These are phyloP conservation scores for Lophius piscatorius DNA, from an alignment of 2,113 vertebrate genomes.

Conservation along the genomic window DNA sequence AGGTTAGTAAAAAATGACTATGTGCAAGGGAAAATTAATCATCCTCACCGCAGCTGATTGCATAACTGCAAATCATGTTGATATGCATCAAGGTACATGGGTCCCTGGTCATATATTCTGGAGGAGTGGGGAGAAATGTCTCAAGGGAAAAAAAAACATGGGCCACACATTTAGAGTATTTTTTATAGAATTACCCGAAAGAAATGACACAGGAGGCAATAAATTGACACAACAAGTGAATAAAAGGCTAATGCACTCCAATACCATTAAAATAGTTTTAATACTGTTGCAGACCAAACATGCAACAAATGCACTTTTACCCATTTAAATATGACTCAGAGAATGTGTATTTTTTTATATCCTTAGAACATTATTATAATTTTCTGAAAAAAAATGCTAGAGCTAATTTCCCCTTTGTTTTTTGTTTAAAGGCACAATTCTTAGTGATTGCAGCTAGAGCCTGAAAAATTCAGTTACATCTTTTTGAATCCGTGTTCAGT, in stretches of 20 bases:
- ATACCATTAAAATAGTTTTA: slow-evolving; percentile 99
- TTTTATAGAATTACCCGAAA: slow-evolving; percentile 89
- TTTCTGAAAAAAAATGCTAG: slow-evolving; percentile 64
- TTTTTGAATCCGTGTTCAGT: neutral
- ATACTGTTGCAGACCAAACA: slow-evolving; percentile 99
- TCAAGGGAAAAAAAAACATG: slow-evolving; percentile 50
- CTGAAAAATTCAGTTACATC: neutral
- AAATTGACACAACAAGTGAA: slow-evolving; percentile 99
- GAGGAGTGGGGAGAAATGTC: slow-evolving; percentile 16
- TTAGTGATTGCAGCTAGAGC: slow-evolving; percentile 2
- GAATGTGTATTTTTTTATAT: slow-evolving; percentile 70
- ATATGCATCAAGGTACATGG: slow-evolving; percentile 23
- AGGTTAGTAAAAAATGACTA: slow-evolving; percentile 3
- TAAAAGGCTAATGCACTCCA: slow-evolving; percentile 99
- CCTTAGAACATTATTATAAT: slow-evolving; percentile 65
- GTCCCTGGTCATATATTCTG: slow-evolving; percentile 25
- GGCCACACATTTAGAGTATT: slow-evolving; percentile 68
- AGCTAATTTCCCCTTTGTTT: slow-evolving; percentile 39
- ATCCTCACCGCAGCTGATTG: slow-evolving; percentile 14
- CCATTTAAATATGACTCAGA: slow-evolving; percentile 78
- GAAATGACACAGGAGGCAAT: slow-evolving; percentile 99
- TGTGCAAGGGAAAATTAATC: neutral
- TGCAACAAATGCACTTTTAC: slow-evolving; percentile 97
- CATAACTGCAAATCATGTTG: slow-evolving; percentile 30
- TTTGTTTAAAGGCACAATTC: slow-evolving; percentile 71